Base-by-base conservation (phyloP, 2,113 vertebrate species). In the human region DNA sequence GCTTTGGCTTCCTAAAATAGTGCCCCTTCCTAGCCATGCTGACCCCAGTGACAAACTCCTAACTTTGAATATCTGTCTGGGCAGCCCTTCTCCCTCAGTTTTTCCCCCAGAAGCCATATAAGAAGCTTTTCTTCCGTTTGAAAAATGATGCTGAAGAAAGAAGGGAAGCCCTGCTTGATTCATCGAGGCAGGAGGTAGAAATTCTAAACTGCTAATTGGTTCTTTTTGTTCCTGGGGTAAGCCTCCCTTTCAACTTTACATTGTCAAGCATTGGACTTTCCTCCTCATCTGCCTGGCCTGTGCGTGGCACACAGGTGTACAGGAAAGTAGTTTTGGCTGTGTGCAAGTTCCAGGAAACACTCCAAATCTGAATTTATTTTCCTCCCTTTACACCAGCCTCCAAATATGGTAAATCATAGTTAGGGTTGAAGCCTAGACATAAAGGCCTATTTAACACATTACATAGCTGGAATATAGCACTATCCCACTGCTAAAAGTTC, bases 381-480 rank as follows among this genome's bases (percentile, higher is more conserved):
- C 27, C 66, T 38, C n/a, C 11, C 8, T 18, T 57, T 11, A 27
- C 20, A 70, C 1, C 27, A 4, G 43, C 35, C 61, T 38, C 17
- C 32, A 57, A 89, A 75, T 79, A 73, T 22, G 70, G 32, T 50
- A 93, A 79, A 72, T 92, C 79, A 91, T 8, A 85, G 70, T 78
- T 88, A 68, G 52, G 12, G 9, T 87, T 90, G 89, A 96, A 93
- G 27, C 40, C 92, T 93, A 72, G n/a, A 78, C 40, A 70, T 40
- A 93, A 89, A 94, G 72, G n/a, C n/a, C 48, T 90, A 40, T 68
- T 93, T 92, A 92, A 79, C 80, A 83, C 68, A 93, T 76, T 78
- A 52, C 45, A 88, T 61, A 55, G 89, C 79, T 97, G 48, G 97
- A 94, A 87, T 89, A 55, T 1, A 86, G 66, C 57, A 88, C 48